Evolutionary conservation across 2,888 invertebrate genomes (phyloP).

Genomic region (Nasonia oneida): DNA sequence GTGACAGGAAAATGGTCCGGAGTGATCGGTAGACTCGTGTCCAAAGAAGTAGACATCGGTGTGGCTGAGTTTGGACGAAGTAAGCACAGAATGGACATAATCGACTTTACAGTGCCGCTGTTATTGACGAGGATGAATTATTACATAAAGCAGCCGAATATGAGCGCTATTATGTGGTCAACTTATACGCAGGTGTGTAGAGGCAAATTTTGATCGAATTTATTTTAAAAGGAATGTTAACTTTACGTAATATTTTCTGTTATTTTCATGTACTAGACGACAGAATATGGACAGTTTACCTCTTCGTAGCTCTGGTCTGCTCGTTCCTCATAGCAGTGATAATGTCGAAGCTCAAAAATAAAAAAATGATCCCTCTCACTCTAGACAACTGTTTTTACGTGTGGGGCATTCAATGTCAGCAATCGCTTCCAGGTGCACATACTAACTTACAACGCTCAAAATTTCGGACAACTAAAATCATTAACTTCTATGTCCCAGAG

Average conservation of each 20-base stretch:
- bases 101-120: conserved; percentile 73
- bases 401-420: conserved; percentile 58
- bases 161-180: conserved; percentile 67
- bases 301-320: conserved; percentile 12
- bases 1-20: conserved; percentile 69
- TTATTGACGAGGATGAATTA: conserved; percentile 65
- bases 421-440: conserved; percentile 48
- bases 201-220: neutral
- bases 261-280: conserved; percentile 41
- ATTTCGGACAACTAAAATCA: neutral
- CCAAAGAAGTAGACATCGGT: conserved; percentile 68
- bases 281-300: conserved; percentile 35
- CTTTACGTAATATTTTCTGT: neutral
- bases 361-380: neutral
- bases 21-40: conserved; percentile 67
- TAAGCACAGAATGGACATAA: conserved; percentile 62
- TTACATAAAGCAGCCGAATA: conserved; percentile 65
- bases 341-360: conserved; percentile 21
- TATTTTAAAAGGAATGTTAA: neutral
- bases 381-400: conserved; percentile 48
- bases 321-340: conserved; percentile 46
- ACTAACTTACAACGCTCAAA: neutral
- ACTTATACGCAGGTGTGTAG: conserved; percentile 69
- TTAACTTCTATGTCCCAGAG: conserved; percentile 39
- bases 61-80: conserved; percentile 71